Conservation (phyloP, 2,113 vertebrate species). For the human (Homo sapiens) region DNA sequence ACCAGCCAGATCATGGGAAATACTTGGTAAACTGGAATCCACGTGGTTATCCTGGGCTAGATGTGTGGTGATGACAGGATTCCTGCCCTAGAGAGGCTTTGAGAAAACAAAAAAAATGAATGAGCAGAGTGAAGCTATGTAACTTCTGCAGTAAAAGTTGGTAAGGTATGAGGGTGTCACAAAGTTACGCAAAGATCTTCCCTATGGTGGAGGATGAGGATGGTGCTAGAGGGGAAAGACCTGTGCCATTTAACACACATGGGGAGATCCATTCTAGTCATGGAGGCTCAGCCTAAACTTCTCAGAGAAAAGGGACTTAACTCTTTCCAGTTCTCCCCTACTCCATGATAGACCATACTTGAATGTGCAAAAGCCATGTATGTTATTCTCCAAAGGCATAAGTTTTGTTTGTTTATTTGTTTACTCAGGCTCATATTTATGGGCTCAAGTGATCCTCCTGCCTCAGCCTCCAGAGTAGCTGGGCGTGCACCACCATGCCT, state of each 20-base stretch:
- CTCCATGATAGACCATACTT: background rate
- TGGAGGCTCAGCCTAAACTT: background rate
- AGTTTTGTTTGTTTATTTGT: no score
- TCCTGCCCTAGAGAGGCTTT: background rate
- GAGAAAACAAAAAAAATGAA: background rate
- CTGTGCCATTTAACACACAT: background rate
- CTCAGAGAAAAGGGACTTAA: background rate
- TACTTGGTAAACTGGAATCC: background rate
- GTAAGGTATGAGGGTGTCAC: fast-evolving
- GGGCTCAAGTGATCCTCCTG: background rate
- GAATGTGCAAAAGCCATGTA: fast-evolving
- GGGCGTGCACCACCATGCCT: background rate
- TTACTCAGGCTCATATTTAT: background rate
- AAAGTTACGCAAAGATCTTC: background rate
- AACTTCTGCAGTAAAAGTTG: background rate
- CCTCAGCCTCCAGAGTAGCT: background rate
- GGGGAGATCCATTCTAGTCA: fast-evolving
- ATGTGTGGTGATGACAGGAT: fast-evolving
- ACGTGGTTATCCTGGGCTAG: background rate
- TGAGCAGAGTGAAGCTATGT: background rate
- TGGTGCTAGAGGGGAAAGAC: no score
- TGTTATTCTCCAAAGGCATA: background rate
- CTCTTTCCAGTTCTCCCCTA: background rate
- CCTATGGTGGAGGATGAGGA: fast-evolving
- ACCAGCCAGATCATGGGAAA: background rate